Conservation (phyloP, 2,113 vertebrate species). For the Alethe diademata region DNA sequence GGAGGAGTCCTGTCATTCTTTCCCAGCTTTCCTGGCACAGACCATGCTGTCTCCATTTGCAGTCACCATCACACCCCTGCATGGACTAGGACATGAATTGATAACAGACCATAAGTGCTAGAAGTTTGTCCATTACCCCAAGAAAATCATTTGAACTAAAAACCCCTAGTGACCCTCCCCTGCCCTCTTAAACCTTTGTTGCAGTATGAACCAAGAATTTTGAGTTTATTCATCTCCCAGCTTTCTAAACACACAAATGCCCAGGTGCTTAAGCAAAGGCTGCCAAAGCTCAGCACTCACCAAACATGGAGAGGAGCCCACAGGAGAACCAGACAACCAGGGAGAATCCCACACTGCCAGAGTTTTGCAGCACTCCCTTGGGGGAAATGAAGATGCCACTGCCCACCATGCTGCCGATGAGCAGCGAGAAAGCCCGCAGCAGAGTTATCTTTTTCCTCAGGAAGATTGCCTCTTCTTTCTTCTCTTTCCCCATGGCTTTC, state of each 20-base stretch:
- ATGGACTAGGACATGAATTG: background rate
- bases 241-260: background rate
- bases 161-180: background rate
- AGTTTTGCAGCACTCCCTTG: slow-evolving; percentile 85
- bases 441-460: slow-evolving; percentile 80
- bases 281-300: slow-evolving; percentile 68
- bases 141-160: background rate
- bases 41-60: background rate
- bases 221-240: background rate
- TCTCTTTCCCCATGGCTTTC: slow-evolving; percentile 42
- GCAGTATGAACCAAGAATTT: background rate
- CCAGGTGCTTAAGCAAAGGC: background rate
- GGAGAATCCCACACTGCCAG: slow-evolving; percentile 84
- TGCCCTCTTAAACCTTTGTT: background rate
- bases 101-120: background rate
- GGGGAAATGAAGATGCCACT: slow-evolving; percentile 91
- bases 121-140: background rate
- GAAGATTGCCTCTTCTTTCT: slow-evolving; percentile 64
- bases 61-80: background rate
- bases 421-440: slow-evolving; percentile 76
- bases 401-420: slow-evolving; percentile 86
- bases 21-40: background rate
- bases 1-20: background rate
- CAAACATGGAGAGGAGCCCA: slow-evolving; percentile 83
- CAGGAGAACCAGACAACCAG: slow-evolving; percentile 82